phyloP scores from a whole-genome alignment of 2,888 invertebrate species.

The Schrankia costaestrigalis region DNA sequence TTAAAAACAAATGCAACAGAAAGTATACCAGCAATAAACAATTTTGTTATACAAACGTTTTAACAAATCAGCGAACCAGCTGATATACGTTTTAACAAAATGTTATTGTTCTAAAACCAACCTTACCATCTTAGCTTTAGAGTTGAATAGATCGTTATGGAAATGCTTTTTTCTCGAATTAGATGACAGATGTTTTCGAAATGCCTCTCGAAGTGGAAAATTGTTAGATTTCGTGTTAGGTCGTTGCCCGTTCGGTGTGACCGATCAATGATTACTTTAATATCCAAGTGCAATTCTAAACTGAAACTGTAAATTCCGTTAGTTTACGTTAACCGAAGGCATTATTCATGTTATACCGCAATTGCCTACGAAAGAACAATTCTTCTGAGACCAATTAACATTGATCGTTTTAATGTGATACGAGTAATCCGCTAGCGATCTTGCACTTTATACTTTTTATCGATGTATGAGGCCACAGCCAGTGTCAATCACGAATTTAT shows the following conservation, averaged over 20 bases:
- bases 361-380: constrained; percentile 12
- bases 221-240: constrained; percentile 65
- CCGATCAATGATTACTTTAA: constrained; percentile 56
- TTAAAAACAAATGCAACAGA: constrained; percentile 35
- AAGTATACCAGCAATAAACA: constrained; percentile 41
- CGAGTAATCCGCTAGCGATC: too few relatives aligned
- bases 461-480: too few relatives aligned
- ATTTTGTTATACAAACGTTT: constrained; percentile 55
- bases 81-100: constrained; percentile 23
- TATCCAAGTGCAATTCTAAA: constrained; percentile 43
- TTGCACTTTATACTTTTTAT: too few relatives aligned
- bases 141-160: too few relatives aligned
- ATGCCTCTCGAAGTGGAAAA: constrained; percentile 66
- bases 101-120: constrained; percentile 31
- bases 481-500: too few relatives aligned
- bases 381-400: too few relatives aligned
- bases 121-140: constrained; percentile 34
- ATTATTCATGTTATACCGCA: constrained; percentile 10
- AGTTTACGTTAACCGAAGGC: constrained; percentile 11
- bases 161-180: constrained; percentile 28
- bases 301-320: constrained; percentile 33
- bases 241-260: constrained; percentile 63
- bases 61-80: constrained; percentile 50
- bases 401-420: too few relatives aligned
- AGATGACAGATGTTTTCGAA: constrained; percentile 65